A percentile compares a stretch with the other conserved stretches of the same genome.
Evolutionary conservation across 2,888 invertebrate species (phyloP).

Genomic region (Conus canariensis): DNA sequence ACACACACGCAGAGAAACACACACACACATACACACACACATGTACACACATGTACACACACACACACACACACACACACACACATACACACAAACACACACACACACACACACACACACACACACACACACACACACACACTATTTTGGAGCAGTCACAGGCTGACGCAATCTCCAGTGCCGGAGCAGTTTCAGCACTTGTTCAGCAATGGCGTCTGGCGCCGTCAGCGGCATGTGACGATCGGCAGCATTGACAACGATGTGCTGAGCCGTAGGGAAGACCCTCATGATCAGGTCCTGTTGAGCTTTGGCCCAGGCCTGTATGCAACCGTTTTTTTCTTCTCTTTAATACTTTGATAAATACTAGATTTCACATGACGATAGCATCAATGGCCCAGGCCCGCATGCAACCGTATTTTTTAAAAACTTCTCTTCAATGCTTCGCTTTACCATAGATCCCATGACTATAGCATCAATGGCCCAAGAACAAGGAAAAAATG

Average conservation of each 20-base stretch:
- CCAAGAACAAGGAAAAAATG: too few relatives aligned
- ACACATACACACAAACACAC: neutral
- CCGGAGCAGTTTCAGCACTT: conserved; percentile 66
- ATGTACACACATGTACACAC: neutral
- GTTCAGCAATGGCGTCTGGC: conserved; percentile 69
- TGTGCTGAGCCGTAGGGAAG: conserved; percentile 71
- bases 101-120: neutral
- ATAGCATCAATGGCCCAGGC: too few relatives aligned
- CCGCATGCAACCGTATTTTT: too few relatives aligned
- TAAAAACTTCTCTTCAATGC: too few relatives aligned
- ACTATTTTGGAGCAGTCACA: neutral
- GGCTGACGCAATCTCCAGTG: conserved; percentile 54
- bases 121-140: neutral
- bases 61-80: conserved; percentile 19
- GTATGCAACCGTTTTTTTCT: conserved; percentile 25
- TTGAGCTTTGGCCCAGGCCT: conserved; percentile 77
- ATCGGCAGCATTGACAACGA: conserved; percentile 75
- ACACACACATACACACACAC: conserved; percentile 12
- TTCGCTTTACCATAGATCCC: too few relatives aligned
- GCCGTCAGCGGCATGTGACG: conserved; percentile 72
- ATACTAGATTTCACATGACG: too few relatives aligned
- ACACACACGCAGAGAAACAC: neutral
- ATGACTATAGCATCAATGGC: too few relatives aligned
- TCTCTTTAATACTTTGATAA: conserved; percentile 31
- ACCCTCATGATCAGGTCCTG: conserved; percentile 69